Base-by-base conservation (phyloP, 35 echinoderm and acorn worm genomes). In the Apostichopus parvimensis region DNA sequence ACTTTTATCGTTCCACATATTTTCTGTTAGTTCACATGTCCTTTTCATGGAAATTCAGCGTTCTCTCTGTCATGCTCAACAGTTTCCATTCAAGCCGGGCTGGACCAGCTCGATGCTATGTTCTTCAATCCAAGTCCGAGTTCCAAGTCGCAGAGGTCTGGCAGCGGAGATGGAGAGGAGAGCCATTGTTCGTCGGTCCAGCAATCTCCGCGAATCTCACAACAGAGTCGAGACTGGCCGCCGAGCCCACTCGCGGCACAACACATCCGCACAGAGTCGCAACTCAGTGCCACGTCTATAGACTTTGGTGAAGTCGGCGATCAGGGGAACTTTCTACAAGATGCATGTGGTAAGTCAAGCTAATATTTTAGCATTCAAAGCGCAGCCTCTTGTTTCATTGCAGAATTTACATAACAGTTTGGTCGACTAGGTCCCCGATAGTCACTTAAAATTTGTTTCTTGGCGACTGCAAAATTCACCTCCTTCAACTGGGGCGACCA, bases 161-260 rank as follows among this genome's bases (percentile, higher is more conserved):
- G 91, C n/a, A 92, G 91, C 56, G 91, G 91, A 56, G 91, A 92
- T 56, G 91, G 91, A 26, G 91, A 92, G 53, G 91, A 92, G 53
- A 92, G 80, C n/a, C 60, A 45, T 18, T 73, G 17, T 21, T 64
- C 85, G 11, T 87, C 85, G 4, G 13, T 87, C 6, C 57, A 28
- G 0, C 85, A 17, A 23, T 87, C 85, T 6, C 85, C 85, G 4
- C 13, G 26, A 7, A 87, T 71, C 59, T 6, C 85, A 8, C 13
- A 59, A 21, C 9, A 71, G 55, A 23, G 58, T 28, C 28, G 17
- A n/a, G 79, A 82, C 10, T 14, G 79, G 79, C 53, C 12, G 28
- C 4, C 52, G 20, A n/a, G 11, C 56, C 15, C 71, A 7, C 58
- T 9, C 1, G 58, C 12, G 58, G 71, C 17, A 6, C 79, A 82